Evolutionary conservation across 2,888 invertebrate genomes (phyloP).

Genomic region (Meganola albula): DNA sequence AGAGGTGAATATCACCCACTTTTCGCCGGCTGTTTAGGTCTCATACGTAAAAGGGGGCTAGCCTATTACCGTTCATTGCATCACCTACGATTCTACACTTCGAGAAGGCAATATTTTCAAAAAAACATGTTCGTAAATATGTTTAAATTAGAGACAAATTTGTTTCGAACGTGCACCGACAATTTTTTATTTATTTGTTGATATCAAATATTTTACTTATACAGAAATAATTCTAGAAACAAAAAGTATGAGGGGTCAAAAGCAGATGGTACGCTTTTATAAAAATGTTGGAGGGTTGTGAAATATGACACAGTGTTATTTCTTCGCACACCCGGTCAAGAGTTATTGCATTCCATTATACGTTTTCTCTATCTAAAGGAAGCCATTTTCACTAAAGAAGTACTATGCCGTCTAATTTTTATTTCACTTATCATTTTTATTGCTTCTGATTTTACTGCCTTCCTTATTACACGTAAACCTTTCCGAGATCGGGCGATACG

Average conservation of each 20-base stretch:
- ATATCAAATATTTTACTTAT: constrained; percentile 64
- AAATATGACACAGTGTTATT: constrained; percentile 78
- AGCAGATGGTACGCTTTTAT: constrained; percentile 77
- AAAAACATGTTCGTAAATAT: too few relatives aligned
- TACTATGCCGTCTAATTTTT: constrained; percentile 73
- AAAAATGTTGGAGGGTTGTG: constrained; percentile 78
- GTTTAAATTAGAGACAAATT: too few relatives aligned
- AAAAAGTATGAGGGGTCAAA: constrained; percentile 78
- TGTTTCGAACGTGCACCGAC: constrained; percentile 42
- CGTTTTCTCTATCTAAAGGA: constrained; percentile 76
- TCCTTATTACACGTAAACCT: constrained; percentile 5
- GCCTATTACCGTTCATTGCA: too few relatives aligned
- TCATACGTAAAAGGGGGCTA: too few relatives aligned
- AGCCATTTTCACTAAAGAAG: constrained; percentile 74
- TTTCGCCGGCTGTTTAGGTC: too few relatives aligned
- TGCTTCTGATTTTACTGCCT: constrained; percentile 25
- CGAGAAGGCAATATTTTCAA: too few relatives aligned
- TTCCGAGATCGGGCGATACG: constrained; percentile 11
- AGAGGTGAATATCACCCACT: too few relatives aligned
- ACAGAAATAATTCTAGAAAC: constrained; percentile 73
- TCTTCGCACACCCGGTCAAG: constrained; percentile 78
- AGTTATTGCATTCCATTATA: constrained; percentile 78
- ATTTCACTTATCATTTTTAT: constrained; percentile 61
- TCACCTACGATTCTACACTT: too few relatives aligned
- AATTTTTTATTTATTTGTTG: constrained; percentile 43